Conservation (phyloP, 2,797 vertebrate genomes). For the Hoplostethus atlanticus region DNA sequence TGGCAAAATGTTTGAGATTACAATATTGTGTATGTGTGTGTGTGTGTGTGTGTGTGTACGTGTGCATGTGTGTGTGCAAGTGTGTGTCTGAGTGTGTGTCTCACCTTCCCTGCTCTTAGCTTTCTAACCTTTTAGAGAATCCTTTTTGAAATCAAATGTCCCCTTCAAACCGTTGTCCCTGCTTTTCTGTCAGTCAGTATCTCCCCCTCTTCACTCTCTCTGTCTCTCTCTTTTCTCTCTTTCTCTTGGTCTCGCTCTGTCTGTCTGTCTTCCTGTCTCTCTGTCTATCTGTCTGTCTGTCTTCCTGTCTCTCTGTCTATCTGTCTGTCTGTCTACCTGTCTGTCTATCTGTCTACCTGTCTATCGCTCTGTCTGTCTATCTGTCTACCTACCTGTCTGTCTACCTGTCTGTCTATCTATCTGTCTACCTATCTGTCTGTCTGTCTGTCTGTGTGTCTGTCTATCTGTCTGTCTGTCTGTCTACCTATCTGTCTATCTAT, state of each 20-base stretch:
- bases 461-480: no score
- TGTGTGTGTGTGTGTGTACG: not conserved
- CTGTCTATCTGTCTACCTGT: no score
- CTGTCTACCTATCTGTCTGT: no score
- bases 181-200: not conserved
- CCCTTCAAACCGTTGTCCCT: not conserved
- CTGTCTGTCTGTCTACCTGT: no score
- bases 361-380: no score
- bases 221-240: not conserved
- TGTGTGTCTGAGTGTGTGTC: not conserved
- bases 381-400: no score
- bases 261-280: not conserved
- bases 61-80: slow-evolving; percentile 2
- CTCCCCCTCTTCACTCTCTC: not conserved
- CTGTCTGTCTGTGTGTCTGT: no score
- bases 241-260: slow-evolving; percentile 23
- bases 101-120: slow-evolving; percentile 3
- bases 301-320: no score
- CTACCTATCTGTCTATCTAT: no score
- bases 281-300: no score
- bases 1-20: slow-evolving; percentile 4
- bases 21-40: slow-evolving; percentile 16
- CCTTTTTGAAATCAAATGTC: slow-evolving; percentile 4
- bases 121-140: slow-evolving; percentile 20
- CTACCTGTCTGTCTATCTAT: no score